Evolutionary conservation across 2,888 invertebrate species (phyloP).

Genomic region (Polylopha cassiicola): DNA sequence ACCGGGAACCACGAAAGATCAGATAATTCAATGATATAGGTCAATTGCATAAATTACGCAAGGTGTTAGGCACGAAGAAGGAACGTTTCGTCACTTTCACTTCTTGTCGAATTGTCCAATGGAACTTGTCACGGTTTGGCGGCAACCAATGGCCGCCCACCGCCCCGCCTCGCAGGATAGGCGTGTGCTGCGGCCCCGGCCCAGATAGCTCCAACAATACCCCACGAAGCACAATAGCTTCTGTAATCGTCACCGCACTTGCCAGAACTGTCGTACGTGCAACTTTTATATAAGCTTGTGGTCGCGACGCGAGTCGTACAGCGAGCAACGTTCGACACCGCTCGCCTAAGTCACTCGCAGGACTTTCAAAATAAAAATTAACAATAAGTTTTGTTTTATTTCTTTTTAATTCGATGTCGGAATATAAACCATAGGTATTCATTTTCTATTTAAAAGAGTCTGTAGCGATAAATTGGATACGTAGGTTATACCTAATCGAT

Average conservation of each 20-base stretch:
- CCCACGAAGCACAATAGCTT: constrained; percentile 19
- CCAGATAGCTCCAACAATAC: constrained; percentile 49
- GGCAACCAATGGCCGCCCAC: constrained; percentile 66
- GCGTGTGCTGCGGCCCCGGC: constrained; percentile 55
- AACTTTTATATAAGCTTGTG: constrained; percentile 1
- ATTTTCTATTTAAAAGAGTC: too few species aligned
- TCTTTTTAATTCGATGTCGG: too few species aligned
- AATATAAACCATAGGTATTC: too few species aligned
- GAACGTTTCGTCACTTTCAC: constrained; percentile 67
- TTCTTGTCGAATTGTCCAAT: constrained; percentile 67
- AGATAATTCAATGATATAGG: constrained; percentile 41
- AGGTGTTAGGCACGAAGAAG: constrained; percentile 50
- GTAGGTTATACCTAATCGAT: too few species aligned
- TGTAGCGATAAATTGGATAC: too few species aligned
- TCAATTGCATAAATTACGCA: constrained; percentile 48
- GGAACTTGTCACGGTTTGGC: constrained; percentile 69
- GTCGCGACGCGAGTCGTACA: too few species aligned
- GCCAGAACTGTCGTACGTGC: constrained; percentile 3
- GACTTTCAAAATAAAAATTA: too few species aligned
- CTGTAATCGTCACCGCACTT: constrained; percentile 19
- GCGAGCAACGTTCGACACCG: too few species aligned
- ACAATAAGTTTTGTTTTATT: too few species aligned
- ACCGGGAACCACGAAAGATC: too few species aligned
- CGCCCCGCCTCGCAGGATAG: constrained; percentile 68
- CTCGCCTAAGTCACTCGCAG: too few species aligned